Conservation (phyloP, 2,888 invertebrate species). For the Andrena bicolor region DNA sequence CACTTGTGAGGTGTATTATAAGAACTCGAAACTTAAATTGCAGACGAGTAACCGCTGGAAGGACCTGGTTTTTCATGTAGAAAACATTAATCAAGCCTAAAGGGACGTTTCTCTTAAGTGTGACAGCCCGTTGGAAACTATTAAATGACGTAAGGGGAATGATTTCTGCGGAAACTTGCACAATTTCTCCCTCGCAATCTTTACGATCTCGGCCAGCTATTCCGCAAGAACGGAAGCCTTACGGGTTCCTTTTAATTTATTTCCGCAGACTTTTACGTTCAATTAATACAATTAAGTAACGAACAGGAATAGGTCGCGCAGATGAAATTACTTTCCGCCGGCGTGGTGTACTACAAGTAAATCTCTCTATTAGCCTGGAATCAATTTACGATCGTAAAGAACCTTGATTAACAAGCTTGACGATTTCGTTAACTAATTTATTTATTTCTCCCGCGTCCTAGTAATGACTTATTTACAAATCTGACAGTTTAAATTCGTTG, state of each 20-base stretch:
- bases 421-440: slow-evolving; percentile 35
- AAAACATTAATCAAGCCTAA: slow-evolving; percentile 61
- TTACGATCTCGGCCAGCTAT: slow-evolving; percentile 39
- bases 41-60: slow-evolving; percentile 36
- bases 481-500: too few species aligned
- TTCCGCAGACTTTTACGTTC: slow-evolving; percentile 41
- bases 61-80: slow-evolving; percentile 34
- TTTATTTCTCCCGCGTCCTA: background rate
- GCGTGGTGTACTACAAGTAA: slow-evolving; percentile 26
- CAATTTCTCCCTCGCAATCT: slow-evolving; percentile 55
- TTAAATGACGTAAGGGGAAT: slow-evolving; percentile 63
- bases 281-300: slow-evolving; percentile 42
- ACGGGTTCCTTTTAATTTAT: slow-evolving; percentile 59
- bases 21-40: slow-evolving; percentile 37
- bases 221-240: background rate
- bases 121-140: slow-evolving; percentile 59
- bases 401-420: slow-evolving; percentile 36
- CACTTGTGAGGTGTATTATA: background rate
- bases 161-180: slow-evolving; percentile 54
- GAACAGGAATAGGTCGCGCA: slow-evolving; percentile 23
- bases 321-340: slow-evolving; percentile 27
- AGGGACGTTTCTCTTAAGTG: slow-evolving; percentile 44
- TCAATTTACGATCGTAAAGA: slow-evolving; percentile 30
- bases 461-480: too few species aligned
- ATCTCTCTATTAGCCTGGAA: slow-evolving; percentile 47